phyloP scores from a whole-genome alignment of 2,113 vertebrate species.

The Hyperoodon ampullatus region DNA sequence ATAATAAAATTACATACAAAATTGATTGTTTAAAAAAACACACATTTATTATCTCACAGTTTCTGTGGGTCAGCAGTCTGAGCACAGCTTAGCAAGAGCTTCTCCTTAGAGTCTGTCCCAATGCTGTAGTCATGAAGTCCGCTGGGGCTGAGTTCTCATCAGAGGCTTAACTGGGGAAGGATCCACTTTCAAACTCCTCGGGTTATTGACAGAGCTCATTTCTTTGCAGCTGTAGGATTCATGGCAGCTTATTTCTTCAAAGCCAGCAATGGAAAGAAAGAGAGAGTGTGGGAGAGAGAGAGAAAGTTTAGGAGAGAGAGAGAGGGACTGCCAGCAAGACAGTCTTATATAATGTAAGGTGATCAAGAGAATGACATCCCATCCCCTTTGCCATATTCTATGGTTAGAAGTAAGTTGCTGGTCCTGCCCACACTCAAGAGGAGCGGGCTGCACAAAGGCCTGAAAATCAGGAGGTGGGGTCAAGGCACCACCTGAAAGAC shows the following conservation, averaged over 20 bases:
- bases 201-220: not conserved
- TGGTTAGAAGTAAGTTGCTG: not conserved
- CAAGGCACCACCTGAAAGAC: fast-evolving
- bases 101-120: too few relatives aligned
- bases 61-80: not conserved
- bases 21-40: not conserved
- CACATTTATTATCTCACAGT: not conserved
- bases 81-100: not conserved
- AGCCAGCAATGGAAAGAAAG: not conserved
- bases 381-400: not conserved
- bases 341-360: not conserved
- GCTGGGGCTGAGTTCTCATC: not conserved
- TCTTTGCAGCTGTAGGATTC: not conserved
- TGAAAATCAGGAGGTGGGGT: not conserved
- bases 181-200: not conserved
- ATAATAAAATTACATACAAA: not conserved
- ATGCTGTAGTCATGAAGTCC: not conserved
- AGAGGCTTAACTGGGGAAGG: not conserved
- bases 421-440: not conserved
- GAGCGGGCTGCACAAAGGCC: fast-evolving
- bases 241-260: not conserved
- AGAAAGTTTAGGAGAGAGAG: not conserved
- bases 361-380: not conserved
- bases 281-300: not conserved
- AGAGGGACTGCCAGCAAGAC: not conserved